These are phyloP conservation scores for Xiphorhynchus elegans DNA, from an alignment of 2,113 vertebrate genomes.

Conservation along the genomic window DNA sequence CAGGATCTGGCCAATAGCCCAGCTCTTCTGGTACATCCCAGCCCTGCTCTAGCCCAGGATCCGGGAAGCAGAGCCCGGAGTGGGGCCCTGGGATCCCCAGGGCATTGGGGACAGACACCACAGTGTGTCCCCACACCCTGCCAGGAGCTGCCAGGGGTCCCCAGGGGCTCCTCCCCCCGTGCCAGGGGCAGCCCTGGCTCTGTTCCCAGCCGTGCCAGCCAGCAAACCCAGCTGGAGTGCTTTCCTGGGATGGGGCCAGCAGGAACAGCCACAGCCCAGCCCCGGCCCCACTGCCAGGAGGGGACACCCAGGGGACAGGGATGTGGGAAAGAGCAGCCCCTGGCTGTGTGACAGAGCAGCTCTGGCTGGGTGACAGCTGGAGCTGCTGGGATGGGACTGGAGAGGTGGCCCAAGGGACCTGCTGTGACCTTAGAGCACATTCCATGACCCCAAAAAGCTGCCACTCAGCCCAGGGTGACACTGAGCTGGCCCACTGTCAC, in stretches of 20 bases:
- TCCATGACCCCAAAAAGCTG: not conserved
- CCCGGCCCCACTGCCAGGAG: not conserved
- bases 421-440: fast-evolving
- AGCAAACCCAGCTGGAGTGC: not conserved
- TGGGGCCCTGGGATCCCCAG: not conserved
- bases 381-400: not conserved
- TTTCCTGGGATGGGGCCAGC: not conserved
- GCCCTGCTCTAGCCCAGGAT: not conserved
- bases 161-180: not conserved
- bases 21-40: not conserved
- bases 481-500: not conserved
- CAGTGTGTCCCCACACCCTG: not conserved
- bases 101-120: not conserved
- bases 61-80: not conserved
- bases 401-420: not conserved
- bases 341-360: not conserved
- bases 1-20: not conserved
- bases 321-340: not conserved
- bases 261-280: not conserved
- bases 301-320: too few species aligned
- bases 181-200: too few species aligned
- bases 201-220: not conserved
- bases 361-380: not conserved
- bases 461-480: not conserved
- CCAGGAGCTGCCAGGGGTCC: not conserved